A percentile compares a stretch with the other conserved stretches of the same genome.
Evolutionary conservation across 2,888 invertebrate genomes (phyloP).

Genomic region (Campoplex capitator): DNA sequence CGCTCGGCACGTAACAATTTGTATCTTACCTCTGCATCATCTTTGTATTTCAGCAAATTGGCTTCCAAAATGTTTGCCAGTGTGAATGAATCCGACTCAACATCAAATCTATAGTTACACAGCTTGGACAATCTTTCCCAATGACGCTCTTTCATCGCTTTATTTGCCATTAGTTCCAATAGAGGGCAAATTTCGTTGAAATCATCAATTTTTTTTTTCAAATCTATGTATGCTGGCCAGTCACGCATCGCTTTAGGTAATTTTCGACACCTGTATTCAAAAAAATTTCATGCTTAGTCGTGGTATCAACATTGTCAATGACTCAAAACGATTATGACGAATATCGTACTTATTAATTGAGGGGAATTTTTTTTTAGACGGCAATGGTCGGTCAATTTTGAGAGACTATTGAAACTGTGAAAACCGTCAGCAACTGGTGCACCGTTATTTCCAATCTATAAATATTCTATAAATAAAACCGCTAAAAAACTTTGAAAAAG

Average conservation of each 20-base stretch:
- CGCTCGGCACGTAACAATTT: no score
- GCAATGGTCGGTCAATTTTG: no score
- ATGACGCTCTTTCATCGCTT: conserved; percentile 93
- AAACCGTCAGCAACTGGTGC: no score
- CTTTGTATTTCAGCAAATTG: conserved; percentile 92
- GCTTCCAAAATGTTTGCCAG: conserved; percentile 94
- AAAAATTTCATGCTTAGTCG: neutral
- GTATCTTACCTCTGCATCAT: conserved; percentile 91
- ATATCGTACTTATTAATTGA: no score
- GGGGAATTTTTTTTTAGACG: no score
- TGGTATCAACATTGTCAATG: neutral
- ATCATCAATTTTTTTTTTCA: conserved; percentile 95
- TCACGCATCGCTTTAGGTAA: conserved; percentile 94
- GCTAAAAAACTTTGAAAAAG: no score
- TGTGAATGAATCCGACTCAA: conserved; percentile 92
- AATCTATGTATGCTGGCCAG: conserved; percentile 94
- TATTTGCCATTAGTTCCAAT: conserved; percentile 94
- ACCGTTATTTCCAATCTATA: no score
- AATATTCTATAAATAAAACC: no score
- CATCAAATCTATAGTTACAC: conserved; percentile 89
- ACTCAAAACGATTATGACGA: neutral
- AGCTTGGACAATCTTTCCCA: conserved; percentile 89
- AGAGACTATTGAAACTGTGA: no score
- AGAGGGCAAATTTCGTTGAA: conserved; percentile 95
- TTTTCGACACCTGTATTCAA: conserved; percentile 89